These are phyloP conservation scores for Neosilurus hyrtlii DNA, from an alignment of 2,797 vertebrate species.

Conservation along the genomic window DNA sequence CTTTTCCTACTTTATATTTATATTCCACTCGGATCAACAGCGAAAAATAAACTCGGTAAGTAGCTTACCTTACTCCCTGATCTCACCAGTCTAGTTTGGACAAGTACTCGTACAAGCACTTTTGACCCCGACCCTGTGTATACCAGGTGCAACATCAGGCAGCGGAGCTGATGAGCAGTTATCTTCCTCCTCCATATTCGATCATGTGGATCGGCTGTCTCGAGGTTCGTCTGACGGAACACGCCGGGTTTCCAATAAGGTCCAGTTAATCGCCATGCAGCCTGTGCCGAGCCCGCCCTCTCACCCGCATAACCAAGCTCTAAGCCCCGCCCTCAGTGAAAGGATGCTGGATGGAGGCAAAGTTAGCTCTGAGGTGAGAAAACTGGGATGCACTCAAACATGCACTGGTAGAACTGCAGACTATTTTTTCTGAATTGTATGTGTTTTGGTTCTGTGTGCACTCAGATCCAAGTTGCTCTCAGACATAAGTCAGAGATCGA, in stretches of 20 bases:
- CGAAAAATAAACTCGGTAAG: slow-evolving; percentile 78
- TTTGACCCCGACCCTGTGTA: slow-evolving; percentile 38
- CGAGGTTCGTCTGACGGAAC: slow-evolving; percentile 83
- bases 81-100: not conserved
- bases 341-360: slow-evolving; percentile 79
- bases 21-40: slow-evolving; percentile 66
- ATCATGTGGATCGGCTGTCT: slow-evolving; percentile 91
- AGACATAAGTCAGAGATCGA: slow-evolving; percentile 97
- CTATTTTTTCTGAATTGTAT: not conserved
- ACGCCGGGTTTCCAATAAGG: slow-evolving; percentile 85
- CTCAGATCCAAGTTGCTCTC: slow-evolving; percentile 84
- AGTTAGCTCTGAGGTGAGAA: slow-evolving; percentile 86
- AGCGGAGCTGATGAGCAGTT: slow-evolving; percentile 83
- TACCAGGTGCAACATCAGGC: slow-evolving; percentile 70
- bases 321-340: slow-evolving; percentile 78
- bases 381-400: not conserved
- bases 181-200: slow-evolving; percentile 94
- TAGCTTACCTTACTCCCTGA: slow-evolving; percentile 25
- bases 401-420: not conserved
- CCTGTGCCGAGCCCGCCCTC: slow-evolving; percentile 81
- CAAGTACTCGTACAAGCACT: not conserved
- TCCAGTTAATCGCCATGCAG: slow-evolving; percentile 96
- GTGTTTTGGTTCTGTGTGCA: not conserved
- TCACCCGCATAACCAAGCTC: slow-evolving; percentile 62
- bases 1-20: slow-evolving; percentile 41